Evolutionary conservation across 1,140 invertebrate genomes (phyloP), one percentile per base, ranked within the genome.

Genomic region (Drosophila pectinifera): DNA sequence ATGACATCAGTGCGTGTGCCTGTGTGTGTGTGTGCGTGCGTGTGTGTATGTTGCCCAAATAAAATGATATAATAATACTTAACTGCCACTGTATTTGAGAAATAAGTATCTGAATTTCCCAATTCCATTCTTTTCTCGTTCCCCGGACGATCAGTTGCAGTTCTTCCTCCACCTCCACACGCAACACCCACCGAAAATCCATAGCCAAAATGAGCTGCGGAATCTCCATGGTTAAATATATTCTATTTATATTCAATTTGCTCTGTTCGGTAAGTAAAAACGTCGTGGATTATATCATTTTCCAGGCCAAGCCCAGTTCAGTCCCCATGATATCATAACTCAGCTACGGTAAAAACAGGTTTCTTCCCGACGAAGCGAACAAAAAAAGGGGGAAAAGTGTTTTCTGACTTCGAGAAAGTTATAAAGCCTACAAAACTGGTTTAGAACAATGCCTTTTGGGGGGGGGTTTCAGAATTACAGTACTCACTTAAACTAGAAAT

Each of bases 241-340:
- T 97, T 75, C 93, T 97, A 65, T 97, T 97, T 92, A 94, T 96
- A 86, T 97, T 97, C 93, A 97, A 97, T 92, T 93, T 97, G 80
- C 92, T 97, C 54, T 97, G 97, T 92, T 96, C 96, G 93, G 96
- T 97, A 92, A 96, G 95, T 95, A 53, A 20, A 43, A 38, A 49
- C 14, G 13, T 46, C 31, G 24, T 28, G 45, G 48, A 72, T 72
- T 72, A 70, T 39, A 57, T 70, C 34, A 72, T 41, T 55, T 56
- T 34, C 16, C 26, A 46, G 51, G 34, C 64, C 67, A 70, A 69
- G 49, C 64, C 14, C 26, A 48, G 42, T 53, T 26, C 34, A n/a
- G 31, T 54, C 20, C 20, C 49, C 31, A 78, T 85, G 78, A 82
- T 78, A 88, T 88, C 69, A 86, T 78, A 75, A 58, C 18, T 49